These are phyloP conservation scores for Mixornis gularis DNA, from an alignment of 2,113 vertebrate species.

Conservation along the genomic window DNA sequence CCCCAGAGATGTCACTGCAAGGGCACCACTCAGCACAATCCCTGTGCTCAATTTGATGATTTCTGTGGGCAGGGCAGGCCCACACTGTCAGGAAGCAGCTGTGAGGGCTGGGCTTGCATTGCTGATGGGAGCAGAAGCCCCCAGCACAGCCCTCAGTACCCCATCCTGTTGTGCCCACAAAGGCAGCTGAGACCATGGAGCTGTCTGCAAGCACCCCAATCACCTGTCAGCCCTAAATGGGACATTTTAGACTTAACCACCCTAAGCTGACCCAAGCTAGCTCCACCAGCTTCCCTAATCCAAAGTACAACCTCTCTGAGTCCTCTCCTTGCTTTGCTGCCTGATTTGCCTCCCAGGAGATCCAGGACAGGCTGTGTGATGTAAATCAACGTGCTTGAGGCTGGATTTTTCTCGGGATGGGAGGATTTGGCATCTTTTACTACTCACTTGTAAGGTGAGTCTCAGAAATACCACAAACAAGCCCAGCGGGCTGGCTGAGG, in stretches of 20 bases:
- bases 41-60: accelerated
- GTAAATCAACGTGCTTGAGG: neutral
- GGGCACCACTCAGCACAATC: neutral
- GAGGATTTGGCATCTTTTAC: neutral
- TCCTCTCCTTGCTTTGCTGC: neutral
- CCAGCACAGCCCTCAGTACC: neutral
- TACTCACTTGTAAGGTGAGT: neutral
- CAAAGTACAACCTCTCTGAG: neutral
- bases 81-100: neutral
- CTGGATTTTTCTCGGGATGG: neutral
- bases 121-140: neutral
- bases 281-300: neutral
- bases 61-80: neutral
- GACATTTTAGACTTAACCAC: neutral
- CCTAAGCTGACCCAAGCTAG: neutral
- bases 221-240: neutral
- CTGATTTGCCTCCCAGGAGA: neutral
- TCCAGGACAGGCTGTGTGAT: neutral
- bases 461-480: neutral
- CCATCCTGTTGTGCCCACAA: accelerated
- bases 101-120: neutral
- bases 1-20: neutral
- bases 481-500: neutral
- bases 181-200: neutral
- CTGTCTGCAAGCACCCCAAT: neutral